Evolutionary conservation across 2,113 vertebrate species (phyloP), one percentile per base, ranked within the genome.

Genomic region (Colaptes auratus): DNA sequence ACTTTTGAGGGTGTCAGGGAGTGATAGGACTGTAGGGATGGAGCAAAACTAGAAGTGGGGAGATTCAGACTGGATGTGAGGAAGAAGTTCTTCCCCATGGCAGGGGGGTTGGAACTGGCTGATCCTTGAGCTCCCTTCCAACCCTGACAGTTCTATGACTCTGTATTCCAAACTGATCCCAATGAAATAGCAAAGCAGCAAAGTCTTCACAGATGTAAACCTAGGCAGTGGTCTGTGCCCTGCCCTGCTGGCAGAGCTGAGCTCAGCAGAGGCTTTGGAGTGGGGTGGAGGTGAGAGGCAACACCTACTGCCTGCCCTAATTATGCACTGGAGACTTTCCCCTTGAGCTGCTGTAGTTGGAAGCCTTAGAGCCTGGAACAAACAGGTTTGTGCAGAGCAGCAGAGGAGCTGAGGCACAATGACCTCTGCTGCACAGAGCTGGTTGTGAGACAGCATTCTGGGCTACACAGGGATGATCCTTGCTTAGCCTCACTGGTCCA

Each of bases 401-500:
- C 17, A 39, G 46, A 19, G 44, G 16, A 6, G 13, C 1, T n/a
- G 33, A n/a, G 58, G 10, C 15, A 2, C 0, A 3, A 1, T 33
- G n/a, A 53, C 18, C 50, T 5, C 55, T 50, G 56, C 42, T 72
- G 66, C 75, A 21, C 58, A 10, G 66, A 25, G 33, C 30, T 63
- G 78, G 4, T 2, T 0, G 0, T 12, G 18, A 5, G 55, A 12
- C 6, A 5, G 1, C 15, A 8, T 27, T 25, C 18, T 8, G n/a
- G 58, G 50, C 5, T 52, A 5, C 7, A 3, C 28, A 9, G 60
- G 5, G 10, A 2, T 10, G 35, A 2, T 20, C n/a, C 86, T 55
- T 55, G 82, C 55, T 66, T 23, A 12, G 10, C 1, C 21, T 64
- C 53, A 2, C 5, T 3, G 2, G 15, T 2, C 44, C 24, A 6